Evolutionary conservation across 1,140 invertebrate species (phyloP), one percentile per base, ranked within the genome.

Genomic region (Pseudomyrmex flavicornis): DNA sequence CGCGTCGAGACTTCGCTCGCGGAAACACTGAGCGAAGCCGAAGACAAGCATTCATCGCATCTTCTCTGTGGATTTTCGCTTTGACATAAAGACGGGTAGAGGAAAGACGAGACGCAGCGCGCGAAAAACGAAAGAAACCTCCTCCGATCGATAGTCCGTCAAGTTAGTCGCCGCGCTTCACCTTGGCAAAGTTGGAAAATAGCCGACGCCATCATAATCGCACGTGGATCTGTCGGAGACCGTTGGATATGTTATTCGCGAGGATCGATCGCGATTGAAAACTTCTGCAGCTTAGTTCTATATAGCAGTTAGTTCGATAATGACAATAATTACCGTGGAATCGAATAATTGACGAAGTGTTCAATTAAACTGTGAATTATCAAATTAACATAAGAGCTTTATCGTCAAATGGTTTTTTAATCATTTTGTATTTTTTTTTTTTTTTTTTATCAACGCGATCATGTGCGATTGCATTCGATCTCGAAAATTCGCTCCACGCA

Each of bases 11-110:
- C 35, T 35, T 35, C 35, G 35, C 35, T 35, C 35, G 35, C 35
- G 35, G 35, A 35, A 35, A 35, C 80, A 61, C 54, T 17, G 44
- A 83, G 35, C n/a, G 22, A 50, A 58, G 56, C 44, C 54, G 66
- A 80, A 70, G 65, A 70, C 35, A 59, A 59, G 66, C 20, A 10
- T 68, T 72, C 76, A 35, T 69, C 35, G 35, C 50, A 48, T 35
- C 35, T 35, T 22, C 65, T 54, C 15, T 70, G 44, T 70, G 44
- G 44, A 80, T 80, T 80, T 72, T 72, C 66, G 44, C 76, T n/a
- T 26, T 58, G 20, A 59, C 66, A 22, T 8, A 20, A 80, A 61
- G 12, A 70, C 44, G 54, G 3, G 76, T 88, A 85, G 85, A 82
- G 58, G 58, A 72, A 46, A 48, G 54, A 70, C n/a, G 22, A 48